phyloP scores from a whole-genome alignment of 1,140 invertebrate genomes.

The Platyscapa corneri region DNA sequence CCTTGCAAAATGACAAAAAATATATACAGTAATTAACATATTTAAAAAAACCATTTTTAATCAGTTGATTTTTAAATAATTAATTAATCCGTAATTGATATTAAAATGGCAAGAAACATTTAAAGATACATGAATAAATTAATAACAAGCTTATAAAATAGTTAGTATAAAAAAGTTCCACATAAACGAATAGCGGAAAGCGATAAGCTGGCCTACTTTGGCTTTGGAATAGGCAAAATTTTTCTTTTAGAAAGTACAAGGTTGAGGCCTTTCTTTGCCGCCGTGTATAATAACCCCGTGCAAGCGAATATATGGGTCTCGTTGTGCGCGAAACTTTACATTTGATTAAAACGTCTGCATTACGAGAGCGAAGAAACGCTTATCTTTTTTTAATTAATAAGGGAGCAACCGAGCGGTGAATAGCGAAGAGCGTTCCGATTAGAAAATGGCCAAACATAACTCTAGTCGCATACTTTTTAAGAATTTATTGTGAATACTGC shows the following conservation, averaged over 20 bases:
- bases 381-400: slow-evolving; percentile 11
- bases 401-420: neutral
- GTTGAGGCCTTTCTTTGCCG: slow-evolving; percentile 10
- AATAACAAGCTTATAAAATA: neutral
- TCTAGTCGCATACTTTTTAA: neutral
- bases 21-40: neutral
- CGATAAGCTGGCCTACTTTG: slow-evolving; percentile 4
- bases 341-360: neutral
- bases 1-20: neutral
- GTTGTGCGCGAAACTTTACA: slow-evolving; percentile 2
- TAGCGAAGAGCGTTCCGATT: neutral
- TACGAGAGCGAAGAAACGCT: neutral
- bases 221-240: slow-evolving; percentile 15
- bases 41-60: neutral
- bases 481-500: neutral
- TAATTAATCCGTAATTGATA: too few relatives aligned
- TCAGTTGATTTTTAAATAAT: too few relatives aligned
- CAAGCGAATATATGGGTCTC: neutral
- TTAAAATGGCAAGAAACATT: neutral
- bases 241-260: slow-evolving; percentile 46
- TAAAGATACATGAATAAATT: neutral
- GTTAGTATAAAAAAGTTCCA: neutral
- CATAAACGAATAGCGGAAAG: neutral
- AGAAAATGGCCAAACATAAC: neutral
- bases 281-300: neutral